phyloP scores from a whole-genome alignment of 1,140 invertebrate species.

The Sycobia sp. region DNA sequence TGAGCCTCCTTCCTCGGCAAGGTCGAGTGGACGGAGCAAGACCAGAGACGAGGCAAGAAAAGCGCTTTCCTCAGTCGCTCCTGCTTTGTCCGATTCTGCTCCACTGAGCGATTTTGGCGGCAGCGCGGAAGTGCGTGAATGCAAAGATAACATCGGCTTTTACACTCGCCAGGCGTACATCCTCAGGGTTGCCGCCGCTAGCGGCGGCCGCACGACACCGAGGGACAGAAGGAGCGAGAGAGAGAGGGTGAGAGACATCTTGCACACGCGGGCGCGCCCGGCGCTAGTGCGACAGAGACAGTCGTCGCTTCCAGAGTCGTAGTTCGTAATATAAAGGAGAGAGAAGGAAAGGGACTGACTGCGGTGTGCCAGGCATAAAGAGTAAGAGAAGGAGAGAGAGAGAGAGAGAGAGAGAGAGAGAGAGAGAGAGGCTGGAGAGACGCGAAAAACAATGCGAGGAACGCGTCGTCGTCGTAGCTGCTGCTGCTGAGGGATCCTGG shows the following conservation, averaged over 20 bases:
- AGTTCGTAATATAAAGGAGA: too few relatives aligned
- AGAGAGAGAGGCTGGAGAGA: neutral
- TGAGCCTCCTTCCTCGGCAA: too few relatives aligned
- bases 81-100: too few relatives aligned
- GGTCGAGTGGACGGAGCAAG: too few relatives aligned
- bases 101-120: too few relatives aligned
- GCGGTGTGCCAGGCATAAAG: neutral
- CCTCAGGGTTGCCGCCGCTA: neutral
- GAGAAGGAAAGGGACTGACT: neutral
- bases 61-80: too few relatives aligned
- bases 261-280: conserved; percentile 25
- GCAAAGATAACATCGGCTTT: too few relatives aligned
- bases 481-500: conserved; percentile 12
- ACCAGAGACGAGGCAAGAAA: too few relatives aligned
- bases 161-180: too few relatives aligned
- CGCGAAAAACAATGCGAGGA: conserved; percentile 28
- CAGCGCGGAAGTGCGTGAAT: too few relatives aligned
- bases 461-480: conserved; percentile 23
- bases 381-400: neutral
- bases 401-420: conserved; percentile 6
- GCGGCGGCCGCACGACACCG: neutral
- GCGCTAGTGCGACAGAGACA: conserved; percentile 20
- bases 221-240: too few relatives aligned
- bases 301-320: too few relatives aligned
- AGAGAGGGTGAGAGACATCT: conserved; percentile 29